Evolutionary conservation across 1,140 invertebrate species (phyloP), one percentile per base, ranked within the genome.

Genomic region (Babylonia areolata): DNA sequence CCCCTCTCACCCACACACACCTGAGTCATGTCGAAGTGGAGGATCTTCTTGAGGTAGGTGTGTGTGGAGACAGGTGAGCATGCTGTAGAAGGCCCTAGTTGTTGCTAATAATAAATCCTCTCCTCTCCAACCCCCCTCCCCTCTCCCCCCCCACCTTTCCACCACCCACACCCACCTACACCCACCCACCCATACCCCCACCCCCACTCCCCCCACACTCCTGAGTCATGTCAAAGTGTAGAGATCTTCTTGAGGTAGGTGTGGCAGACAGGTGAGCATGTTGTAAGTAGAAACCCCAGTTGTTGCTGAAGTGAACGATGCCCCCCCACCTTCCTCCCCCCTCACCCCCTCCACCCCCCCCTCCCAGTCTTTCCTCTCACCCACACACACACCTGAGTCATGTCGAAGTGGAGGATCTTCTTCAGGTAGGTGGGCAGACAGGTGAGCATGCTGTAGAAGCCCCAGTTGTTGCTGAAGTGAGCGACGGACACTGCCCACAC

Each of bases 51-150:
- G 3, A 78, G 23, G 40, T 78, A 17, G 17, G 75, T 40, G 75
- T 33, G 33, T 39, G 71, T 75, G 71, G 15, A 94, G 89, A 39
- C 90, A 91, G n/a, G 92, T 93, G 0, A 93, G 86, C 84, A 93
- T 89, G 15, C 90, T 91, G 86, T 93, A 93, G 71, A 92, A 93
- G n/a, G 31, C 92, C 92, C 91, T 92, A 94, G 89, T 94, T 94
- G 75, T 89, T 91, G 82, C n/a, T n/a, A n/a, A n/a, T n/a, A n/a
- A n/a, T n/a, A n/a, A n/a, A n/a, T n/a, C n/a, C n/a, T n/a, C n/a
- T n/a, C n/a, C n/a, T n/a, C n/a, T n/a, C n/a, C n/a, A n/a, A n/a
- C n/a, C n/a, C n/a, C n/a, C n/a, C n/a, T n/a, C n/a, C n/a, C n/a
- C n/a, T n/a, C n/a, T n/a, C n/a, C n/a, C n/a, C n/a, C n/a, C n/a